Evolutionary conservation across 2,113 vertebrate genomes (phyloP), one percentile per base, ranked within the genome.

Genomic region (Bothrops jararaca): DNA sequence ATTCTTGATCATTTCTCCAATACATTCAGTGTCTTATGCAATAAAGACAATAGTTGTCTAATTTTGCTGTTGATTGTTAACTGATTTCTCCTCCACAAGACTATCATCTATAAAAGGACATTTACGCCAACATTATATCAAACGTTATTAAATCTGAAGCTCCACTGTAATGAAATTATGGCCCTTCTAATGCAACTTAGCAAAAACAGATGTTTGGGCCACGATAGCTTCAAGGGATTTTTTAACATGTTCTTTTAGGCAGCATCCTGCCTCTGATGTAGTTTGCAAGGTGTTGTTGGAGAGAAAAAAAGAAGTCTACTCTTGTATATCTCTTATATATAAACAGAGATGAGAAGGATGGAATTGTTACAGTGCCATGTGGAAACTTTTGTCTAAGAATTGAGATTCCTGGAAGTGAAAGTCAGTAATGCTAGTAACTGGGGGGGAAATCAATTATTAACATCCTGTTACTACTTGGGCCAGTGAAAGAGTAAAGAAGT

Each of bases 101-200:
- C 89, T 88, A 93, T 69, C 58, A 8, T 64, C 12, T 0, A 64
- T 88, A 54, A 9, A 90, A 86, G 18, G 29, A 92, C n/a, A 29
- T 64, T 80, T n/a, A 29, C n/a, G 9, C 0, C 24, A 60, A 53
- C 48, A 85, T 58, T 0, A 0, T 22, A 45, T 42, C 60, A 85
- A 56, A 86, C 22, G 24, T 0, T 0, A 87, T 89, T 56, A 92
- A 58, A 90, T 58, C 89, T 1, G 3, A 57, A 52, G 10, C 90
- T 54, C 91, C 50, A 90, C 57, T 60, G 89, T 53, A 10, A 10
- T 18, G 92, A 89, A n/a, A 57, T 24, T 95, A 89, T 56, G 53
- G 52, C 93, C 89, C 64, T 6, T 42, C 85, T 58, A 69, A 89
- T 39, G 89, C 87, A 58, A 3, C 57, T 12, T 1, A 0, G 11